Percentiles rank a stretch among this genome's conserved stretches.
These are phyloP conservation scores for Heteropelma amictum DNA, from an alignment of 2,888 invertebrate species.

Conservation along the genomic window DNA sequence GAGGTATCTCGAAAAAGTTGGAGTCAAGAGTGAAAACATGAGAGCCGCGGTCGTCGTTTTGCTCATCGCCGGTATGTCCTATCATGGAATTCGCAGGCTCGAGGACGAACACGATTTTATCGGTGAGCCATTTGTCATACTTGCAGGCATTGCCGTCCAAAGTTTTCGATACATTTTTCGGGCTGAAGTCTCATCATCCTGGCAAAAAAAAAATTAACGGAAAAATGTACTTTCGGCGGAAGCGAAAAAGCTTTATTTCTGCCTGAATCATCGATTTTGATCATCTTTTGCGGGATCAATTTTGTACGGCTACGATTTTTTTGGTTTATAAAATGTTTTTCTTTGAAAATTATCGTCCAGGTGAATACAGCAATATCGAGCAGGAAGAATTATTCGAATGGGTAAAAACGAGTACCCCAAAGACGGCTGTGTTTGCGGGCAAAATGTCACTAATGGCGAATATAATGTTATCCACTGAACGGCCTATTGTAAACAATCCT, in stretches of 20 bases:
- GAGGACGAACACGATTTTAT: conserved; percentile 78
- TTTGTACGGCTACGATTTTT: too few species aligned
- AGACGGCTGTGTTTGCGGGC: conserved; percentile 88
- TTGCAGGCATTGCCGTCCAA: too few species aligned
- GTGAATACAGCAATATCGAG: conserved; percentile 86
- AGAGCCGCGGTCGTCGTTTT: conserved; percentile 78
- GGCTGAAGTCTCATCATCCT: too few species aligned
- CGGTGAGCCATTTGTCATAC: conserved; percentile 75
- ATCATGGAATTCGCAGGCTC: conserved; percentile 79
- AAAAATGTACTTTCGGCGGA: too few species aligned
- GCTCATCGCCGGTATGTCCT: conserved; percentile 80
- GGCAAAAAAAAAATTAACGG: too few species aligned
- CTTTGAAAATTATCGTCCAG: conserved; percentile 71
- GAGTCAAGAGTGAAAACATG: conserved; percentile 73
- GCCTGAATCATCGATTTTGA: too few species aligned
- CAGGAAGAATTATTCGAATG: conserved; percentile 89
- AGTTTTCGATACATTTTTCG: too few species aligned
- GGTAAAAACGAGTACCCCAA: conserved; percentile 83
- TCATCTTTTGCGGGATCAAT: too few species aligned
- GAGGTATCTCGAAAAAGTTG: conserved; percentile 79
- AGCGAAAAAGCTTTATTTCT: too few species aligned
- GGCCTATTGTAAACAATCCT: conserved; percentile 92
- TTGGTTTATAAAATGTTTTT: not conserved
- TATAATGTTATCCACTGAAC: conserved; percentile 86
- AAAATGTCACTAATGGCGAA: conserved; percentile 92